Conservation (phyloP, 2,113 vertebrate genomes). For the Alectura lathami region DNA sequence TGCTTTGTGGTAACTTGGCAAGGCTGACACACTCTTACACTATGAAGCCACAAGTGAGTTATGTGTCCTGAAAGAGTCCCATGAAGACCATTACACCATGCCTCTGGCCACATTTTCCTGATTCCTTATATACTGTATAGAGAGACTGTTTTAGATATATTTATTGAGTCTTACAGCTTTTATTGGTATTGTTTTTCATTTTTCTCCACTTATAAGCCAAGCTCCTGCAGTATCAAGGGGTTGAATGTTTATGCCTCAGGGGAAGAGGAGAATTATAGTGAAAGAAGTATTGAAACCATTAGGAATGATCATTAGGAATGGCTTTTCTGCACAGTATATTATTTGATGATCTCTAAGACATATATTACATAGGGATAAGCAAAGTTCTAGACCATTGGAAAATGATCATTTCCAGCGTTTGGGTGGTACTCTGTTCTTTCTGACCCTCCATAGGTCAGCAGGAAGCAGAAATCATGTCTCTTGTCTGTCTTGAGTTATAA, state of each 20-base stretch:
- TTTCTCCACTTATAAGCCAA: conserved; percentile 40
- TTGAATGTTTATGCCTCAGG: conserved; percentile 58
- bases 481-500: neutral
- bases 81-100: neutral
- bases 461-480: neutral
- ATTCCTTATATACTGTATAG: neutral
- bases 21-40: neutral
- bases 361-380: neutral
- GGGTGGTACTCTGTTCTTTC: neutral
- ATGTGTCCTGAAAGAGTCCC: neutral
- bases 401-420: neutral
- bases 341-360: conserved; percentile 3
- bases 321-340: conserved; percentile 4
- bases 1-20: neutral
- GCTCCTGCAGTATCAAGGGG: neutral
- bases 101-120: neutral
- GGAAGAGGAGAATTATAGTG: conserved; percentile 46
- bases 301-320: conserved; percentile 33
- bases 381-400: neutral
- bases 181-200: conserved; percentile 51
- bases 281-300: conserved; percentile 51
- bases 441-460: neutral
- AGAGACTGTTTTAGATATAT: conserved; percentile 1
- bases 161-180: conserved; percentile 36
- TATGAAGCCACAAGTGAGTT: conserved; percentile 1